Conservation (phyloP, 2,113 vertebrate genomes). For the Psittacula cyanocephala region DNA sequence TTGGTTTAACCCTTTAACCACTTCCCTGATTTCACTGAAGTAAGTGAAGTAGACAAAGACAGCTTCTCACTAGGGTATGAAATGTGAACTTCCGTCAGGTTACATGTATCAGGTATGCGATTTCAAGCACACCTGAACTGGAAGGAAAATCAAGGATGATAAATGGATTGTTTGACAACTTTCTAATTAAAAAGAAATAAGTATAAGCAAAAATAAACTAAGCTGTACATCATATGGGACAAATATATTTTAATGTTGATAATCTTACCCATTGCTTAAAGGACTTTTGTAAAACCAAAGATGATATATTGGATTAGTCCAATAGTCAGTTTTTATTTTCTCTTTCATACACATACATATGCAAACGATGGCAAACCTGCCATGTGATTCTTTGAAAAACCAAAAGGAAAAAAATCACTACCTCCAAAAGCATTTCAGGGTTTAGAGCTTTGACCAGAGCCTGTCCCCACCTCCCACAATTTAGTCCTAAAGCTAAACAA, state of each 20-base stretch:
- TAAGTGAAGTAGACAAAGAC: slow-evolving; percentile 43
- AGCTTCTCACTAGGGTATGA: neutral
- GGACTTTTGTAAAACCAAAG: neutral
- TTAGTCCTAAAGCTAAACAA: slow-evolving; percentile 63
- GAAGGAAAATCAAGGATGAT: neutral
- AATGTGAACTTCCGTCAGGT: neutral
- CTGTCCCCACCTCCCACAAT: slow-evolving; percentile 30
- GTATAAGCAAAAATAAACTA: neutral
- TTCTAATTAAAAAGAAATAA: neutral
- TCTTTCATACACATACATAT: neutral
- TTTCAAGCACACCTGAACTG: neutral
- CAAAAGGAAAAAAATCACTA: neutral
- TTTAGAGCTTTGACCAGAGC: slow-evolving; percentile 29
- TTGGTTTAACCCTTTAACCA: slow-evolving; percentile 64
- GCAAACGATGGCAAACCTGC: neutral
- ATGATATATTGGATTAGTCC: neutral
- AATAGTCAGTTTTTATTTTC: neutral
- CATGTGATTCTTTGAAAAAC: neutral
- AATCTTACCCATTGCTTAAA: neutral
- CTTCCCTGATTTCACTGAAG: neutral
- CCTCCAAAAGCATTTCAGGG: neutral
- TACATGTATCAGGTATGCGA: neutral
- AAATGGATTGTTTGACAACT: neutral
- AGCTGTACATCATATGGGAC: neutral
- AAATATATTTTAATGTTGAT: neutral